phyloP scores from a whole-genome alignment of 2,797 vertebrate genomes.

The Dermochelys coriacea region DNA sequence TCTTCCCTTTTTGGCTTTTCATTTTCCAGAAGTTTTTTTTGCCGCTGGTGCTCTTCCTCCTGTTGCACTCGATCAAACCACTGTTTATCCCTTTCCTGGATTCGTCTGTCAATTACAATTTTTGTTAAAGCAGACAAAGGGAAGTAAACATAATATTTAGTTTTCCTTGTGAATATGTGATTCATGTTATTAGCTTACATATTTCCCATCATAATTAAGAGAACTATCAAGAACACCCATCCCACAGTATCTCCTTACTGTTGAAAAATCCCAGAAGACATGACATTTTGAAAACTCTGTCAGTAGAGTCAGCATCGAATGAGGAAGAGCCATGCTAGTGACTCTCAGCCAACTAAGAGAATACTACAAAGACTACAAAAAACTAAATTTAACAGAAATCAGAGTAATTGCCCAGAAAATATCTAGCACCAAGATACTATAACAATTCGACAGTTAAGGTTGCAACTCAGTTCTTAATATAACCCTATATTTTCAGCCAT shows the following conservation, averaged over 20 bases:
- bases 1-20: slow-evolving; percentile 84
- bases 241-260: background rate
- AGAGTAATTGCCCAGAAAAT: background rate
- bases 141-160: background rate
- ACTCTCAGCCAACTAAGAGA: background rate
- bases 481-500: background rate
- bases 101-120: slow-evolving; percentile 61
- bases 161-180: background rate
- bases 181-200: background rate
- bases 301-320: background rate
- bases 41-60: slow-evolving; percentile 85
- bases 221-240: background rate
- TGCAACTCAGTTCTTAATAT: background rate
- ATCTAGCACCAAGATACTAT: background rate
- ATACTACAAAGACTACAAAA: background rate
- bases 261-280: background rate
- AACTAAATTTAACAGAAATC: background rate
- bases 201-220: background rate
- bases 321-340: background rate
- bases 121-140: background rate
- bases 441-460: background rate
- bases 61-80: slow-evolving; percentile 77
- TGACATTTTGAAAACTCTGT: background rate
- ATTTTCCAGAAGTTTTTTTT: slow-evolving; percentile 87
- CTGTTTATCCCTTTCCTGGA: slow-evolving; percentile 80